phyloP scores from a whole-genome alignment of 2,113 vertebrate genomes.

The Heteronetta atricapilla region DNA sequence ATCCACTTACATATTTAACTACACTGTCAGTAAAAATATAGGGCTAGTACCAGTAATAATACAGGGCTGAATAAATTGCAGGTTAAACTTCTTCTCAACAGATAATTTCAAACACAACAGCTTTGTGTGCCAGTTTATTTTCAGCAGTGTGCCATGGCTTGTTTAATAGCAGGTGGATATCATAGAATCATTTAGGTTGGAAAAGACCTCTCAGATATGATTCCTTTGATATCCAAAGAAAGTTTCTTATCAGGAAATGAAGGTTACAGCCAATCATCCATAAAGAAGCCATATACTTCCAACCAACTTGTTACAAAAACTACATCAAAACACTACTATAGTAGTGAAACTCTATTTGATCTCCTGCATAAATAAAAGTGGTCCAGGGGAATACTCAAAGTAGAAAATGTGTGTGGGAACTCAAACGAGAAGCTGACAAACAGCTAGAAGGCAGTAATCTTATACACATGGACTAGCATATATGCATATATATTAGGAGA shows the following conservation, averaged over 20 bases:
- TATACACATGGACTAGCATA: neutral
- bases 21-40: neutral
- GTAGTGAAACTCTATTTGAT: neutral
- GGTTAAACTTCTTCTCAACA: neutral
- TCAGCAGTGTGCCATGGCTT: neutral
- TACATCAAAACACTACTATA: constrained; percentile 23
- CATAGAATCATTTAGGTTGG: too few species aligned
- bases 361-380: neutral
- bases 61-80: neutral
- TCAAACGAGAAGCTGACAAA: constrained; percentile 8
- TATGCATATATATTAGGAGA: neutral
- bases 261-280: neutral
- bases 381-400: constrained; percentile 11
- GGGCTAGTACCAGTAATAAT: neutral
- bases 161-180: constrained; percentile 4
- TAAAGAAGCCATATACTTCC: neutral
- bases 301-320: neutral
- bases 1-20: constrained; percentile 23
- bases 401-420: neutral
- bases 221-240: neutral
- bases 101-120: constrained; percentile 15
- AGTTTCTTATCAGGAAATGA: neutral
- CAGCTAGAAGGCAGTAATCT: neutral
- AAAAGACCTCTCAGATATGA: neutral
- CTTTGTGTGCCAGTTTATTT: constrained; percentile 34